Conservation (phyloP, 2,888 invertebrate species). For the Tachystola acroxantha region DNA sequence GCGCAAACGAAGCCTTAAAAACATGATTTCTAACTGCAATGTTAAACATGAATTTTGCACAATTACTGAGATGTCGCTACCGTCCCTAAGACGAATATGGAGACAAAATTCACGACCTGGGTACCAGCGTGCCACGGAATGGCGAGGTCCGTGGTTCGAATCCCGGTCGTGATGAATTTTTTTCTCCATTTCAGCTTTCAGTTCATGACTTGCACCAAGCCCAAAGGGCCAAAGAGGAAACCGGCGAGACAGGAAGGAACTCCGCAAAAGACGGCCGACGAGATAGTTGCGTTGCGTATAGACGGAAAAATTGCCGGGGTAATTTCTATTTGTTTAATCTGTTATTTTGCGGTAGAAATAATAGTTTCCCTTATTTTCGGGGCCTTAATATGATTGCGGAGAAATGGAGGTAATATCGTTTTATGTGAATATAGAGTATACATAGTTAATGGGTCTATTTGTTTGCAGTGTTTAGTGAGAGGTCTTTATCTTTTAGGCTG, state of each 20-base stretch:
- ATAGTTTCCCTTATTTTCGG: conserved; percentile 3
- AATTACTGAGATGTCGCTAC: no score
- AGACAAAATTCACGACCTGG: no score
- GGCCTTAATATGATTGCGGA: background rate
- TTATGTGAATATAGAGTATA: background rate
- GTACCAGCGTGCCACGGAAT: no score
- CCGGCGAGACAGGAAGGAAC: conserved; percentile 36
- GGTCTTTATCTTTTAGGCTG: no score
- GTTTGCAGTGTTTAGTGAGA: no score
- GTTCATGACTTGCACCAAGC: conserved; percentile 6
- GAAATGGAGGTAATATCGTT: background rate
- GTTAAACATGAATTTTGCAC: no score
- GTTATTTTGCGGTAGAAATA: conserved; percentile 6
- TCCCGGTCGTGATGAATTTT: no score
- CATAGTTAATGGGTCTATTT: background rate
- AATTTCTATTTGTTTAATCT: conserved; percentile 27
- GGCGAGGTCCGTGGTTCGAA: no score
- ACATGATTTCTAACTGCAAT: no score
- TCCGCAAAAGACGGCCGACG: conserved; percentile 24
- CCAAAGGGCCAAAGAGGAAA: conserved; percentile 19
- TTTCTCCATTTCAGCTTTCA: no score
- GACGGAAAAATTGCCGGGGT: conserved; percentile 15
- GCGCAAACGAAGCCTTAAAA: no score
- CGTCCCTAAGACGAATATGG: no score
- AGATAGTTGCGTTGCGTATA: conserved; percentile 25